Conservation (phyloP, 2,888 invertebrate species). For the Druceiella hillmani region DNA sequence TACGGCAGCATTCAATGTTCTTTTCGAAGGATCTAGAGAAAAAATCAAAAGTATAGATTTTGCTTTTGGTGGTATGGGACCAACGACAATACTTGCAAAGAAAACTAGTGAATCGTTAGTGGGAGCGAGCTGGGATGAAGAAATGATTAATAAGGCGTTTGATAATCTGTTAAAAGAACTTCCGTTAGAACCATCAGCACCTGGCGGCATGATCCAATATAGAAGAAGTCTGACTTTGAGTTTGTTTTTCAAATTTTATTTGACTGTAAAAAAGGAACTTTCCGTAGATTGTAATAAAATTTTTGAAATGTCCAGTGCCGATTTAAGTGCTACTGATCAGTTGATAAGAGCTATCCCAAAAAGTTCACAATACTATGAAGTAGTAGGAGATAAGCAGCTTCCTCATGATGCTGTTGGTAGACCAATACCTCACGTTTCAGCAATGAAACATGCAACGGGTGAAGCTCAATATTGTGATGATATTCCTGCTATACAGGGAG, state of each 20-base stretch:
- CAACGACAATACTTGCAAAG: conserved; percentile 74
- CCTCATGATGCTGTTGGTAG: conserved; percentile 71
- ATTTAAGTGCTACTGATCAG: conserved; percentile 52
- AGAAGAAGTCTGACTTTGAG: conserved; percentile 72
- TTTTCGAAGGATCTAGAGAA: conserved; percentile 50
- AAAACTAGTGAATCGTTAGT: conserved; percentile 58
- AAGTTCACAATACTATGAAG: conserved; percentile 66
- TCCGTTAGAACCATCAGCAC: conserved; percentile 69
- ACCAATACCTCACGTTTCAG: conserved; percentile 76
- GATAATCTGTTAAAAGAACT: conserved; percentile 67
- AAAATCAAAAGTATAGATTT: conserved; percentile 57
- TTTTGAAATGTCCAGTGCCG: conserved; percentile 38
- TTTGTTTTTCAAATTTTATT: conserved; percentile 66
- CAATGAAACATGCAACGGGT: conserved; percentile 83
- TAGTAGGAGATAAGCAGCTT: conserved; percentile 49
- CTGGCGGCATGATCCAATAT: conserved; percentile 80
- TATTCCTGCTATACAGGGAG: conserved; percentile 68
- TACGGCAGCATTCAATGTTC: conserved; percentile 69
- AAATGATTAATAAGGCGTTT: conserved; percentile 61
- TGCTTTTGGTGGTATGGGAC: conserved; percentile 93
- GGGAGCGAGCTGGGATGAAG: conserved; percentile 62
- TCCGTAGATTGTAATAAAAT: conserved; percentile 39
- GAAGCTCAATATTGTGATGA: conserved; percentile 93
- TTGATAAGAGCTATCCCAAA: conserved; percentile 55
- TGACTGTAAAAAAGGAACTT: conserved; percentile 54